Base-by-base conservation (phyloP, 2,888 invertebrate genomes). In the Liopterus haemorrhoidalis region DNA sequence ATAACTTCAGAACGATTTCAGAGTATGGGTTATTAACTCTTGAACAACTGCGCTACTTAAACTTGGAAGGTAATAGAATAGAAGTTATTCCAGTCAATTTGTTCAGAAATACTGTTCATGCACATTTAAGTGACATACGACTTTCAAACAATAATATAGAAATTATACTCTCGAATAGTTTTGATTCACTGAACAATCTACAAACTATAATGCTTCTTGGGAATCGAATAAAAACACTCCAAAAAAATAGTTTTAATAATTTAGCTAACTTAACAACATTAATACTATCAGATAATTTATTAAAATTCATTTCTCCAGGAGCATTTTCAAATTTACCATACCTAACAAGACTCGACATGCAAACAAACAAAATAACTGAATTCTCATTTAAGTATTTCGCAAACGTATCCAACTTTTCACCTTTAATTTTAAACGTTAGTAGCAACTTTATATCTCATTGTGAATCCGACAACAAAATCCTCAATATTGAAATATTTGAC, bases 61-160 rank as follows among this genome's bases (percentile, higher is more conserved):
- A 91, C 66, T 70, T 93, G 59, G 90, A 90, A 60, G 88, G 86
- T 41, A 93, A 93, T 68, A 78, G 84, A 57, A 73, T 93, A 8
- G 78, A 81, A 49, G 73, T 76, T 30, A 71, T 92, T 46, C 82
- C 85, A 0, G 70, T 73, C 22, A 78, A 78, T 49, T 70, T 86
- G 33, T 82, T 89, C 56, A 75, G 80, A 56, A 71, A 79, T 2
- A 79, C 78, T 42, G 69, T 81, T 4, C 86, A 90, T 55, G 72
- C 79, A 6, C 79, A 82, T 55, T 66, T 92, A 39, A 79, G 79
- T 41, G 88, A 90, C 63, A 74, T 91, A 27, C 79, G 90, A 57
- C 70, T 92, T 41, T 85, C 87, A 2, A 85, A 87, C 64, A 92
- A 92, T 69, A 80, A 82, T 57, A 66, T 92, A 49, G 79, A 79